These are phyloP conservation scores for Polymixis lichenea DNA, from an alignment of 2,888 invertebrate genomes.

Conservation along the genomic window DNA sequence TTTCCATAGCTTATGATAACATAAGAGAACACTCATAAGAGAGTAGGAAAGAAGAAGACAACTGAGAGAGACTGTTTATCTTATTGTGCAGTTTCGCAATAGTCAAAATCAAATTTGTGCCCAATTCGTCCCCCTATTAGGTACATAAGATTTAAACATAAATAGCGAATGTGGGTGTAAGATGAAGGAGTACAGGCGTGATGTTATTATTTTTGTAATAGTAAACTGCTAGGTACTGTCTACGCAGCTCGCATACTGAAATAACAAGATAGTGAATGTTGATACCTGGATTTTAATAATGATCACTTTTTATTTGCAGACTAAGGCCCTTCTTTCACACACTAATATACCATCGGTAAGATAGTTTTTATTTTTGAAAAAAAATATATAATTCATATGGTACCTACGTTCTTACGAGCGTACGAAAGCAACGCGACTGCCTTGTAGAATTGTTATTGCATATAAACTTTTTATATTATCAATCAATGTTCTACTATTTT, in stretches of 20 bases:
- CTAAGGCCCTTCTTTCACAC: not conserved
- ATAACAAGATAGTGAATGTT: not conserved
- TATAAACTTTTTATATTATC: no score
- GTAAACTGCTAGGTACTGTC: not conserved
- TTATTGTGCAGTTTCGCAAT: not conserved
- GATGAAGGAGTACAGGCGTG: no score
- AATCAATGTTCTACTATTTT: no score
- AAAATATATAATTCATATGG: not conserved
- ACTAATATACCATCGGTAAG: conserved; percentile 73
- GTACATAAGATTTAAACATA: no score
- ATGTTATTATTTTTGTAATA: no score
- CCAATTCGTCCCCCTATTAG: no score
- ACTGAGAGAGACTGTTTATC: no score
- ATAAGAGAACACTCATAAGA: no score
- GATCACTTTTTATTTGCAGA: conserved; percentile 49
- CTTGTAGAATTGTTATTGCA: no score
- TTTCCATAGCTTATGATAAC: no score
- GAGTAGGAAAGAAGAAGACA: not conserved
- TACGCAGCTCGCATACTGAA: not conserved
- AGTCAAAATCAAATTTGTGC: no score
- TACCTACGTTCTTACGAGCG: not conserved
- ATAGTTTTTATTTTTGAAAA: not conserved
- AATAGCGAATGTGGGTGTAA: no score
- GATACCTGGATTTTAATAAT: not conserved
- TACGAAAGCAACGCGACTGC: not conserved